Evolutionary conservation across 1,140 invertebrate genomes (phyloP), one percentile per base, ranked within the genome.

Genomic region (Leptonema lineaticorne): DNA sequence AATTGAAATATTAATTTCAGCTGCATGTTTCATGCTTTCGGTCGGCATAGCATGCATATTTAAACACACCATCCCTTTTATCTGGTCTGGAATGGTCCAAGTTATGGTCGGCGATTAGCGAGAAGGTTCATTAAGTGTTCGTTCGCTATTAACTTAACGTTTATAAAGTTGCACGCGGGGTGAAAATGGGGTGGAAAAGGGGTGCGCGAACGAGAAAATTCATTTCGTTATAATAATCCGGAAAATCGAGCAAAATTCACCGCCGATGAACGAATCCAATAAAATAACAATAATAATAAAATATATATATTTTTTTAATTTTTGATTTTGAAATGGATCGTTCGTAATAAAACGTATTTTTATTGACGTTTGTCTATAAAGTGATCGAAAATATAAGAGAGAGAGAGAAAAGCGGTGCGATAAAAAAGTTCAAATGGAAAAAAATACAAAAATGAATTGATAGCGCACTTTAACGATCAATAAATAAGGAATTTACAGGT

Each of bases 1-100:
- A 67, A 67, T 67, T 59, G 65, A 67, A 67, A 67, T 67, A 67
- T 67, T 67, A 67, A 67, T 58, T 67, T 59, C 27, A 20, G n/a
- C n/a, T 58, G 65, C 65, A 67, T 67, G 59, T 28, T 67, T 56
- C 45, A 67, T 67, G 65, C 37, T 9, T 53, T 28, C 22, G 53
- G 50, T 67, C 41, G 24, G 28, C 22, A 30, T 37, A 16, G 37
- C 24, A n/a, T 62, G 58, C 58, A 62, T 62, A 62, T 62, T 62
- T 62, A 62, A 62, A 20, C 18, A 20, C 22, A 11, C 56, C 2
- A 14, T 30, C 56, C 58, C 58, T 62, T 62, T 62, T 62, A 62
- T 62, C 58, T 59, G 8, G 29, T 3, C 20, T 2, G 24, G 2
- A 37, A 62, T 16, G 58, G 58, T 16, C 6, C 29, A 30, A 62